Conservation (phyloP, 2,888 invertebrate species). For the Dryococelus australis region DNA sequence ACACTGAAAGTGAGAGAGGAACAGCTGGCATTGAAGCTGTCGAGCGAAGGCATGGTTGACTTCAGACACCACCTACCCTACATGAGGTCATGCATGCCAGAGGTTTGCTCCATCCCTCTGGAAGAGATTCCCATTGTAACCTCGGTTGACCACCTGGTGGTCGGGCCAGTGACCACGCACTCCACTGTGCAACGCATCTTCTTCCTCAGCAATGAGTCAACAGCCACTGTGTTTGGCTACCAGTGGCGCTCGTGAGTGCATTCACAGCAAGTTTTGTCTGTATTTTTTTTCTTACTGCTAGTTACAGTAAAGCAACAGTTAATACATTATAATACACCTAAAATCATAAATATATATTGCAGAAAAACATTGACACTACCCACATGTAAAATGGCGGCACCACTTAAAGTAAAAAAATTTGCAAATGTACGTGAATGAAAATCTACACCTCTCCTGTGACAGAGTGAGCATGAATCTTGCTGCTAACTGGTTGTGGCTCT, state of each 20-base stretch:
- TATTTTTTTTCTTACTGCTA: too few species aligned
- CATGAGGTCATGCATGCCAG: not conserved
- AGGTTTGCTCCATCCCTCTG: not conserved
- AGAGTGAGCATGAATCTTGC: too few species aligned
- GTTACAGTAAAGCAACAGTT: too few species aligned
- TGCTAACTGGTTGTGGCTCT: too few species aligned
- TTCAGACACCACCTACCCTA: not conserved
- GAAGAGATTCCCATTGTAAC: not conserved
- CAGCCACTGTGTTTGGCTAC: not conserved
- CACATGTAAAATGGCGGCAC: too few species aligned
- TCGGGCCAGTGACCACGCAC: not conserved
- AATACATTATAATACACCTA: too few species aligned
- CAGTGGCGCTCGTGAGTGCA: not conserved
- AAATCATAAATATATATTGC: too few species aligned
- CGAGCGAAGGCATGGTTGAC: not conserved
- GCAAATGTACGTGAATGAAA: too few species aligned
- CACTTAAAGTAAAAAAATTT: too few species aligned
- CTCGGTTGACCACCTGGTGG: constrained; percentile 11
- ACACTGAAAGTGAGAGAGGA: not conserved
- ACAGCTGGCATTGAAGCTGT: not conserved
- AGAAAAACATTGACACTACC: too few species aligned
- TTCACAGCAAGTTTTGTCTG: too few species aligned
- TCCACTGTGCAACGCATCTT: not conserved
- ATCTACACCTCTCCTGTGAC: too few species aligned
- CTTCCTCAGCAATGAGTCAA: not conserved